A percentile compares a stretch with the other conserved stretches of the same genome.
Evolutionary conservation across 2,797 vertebrate genomes (phyloP).

Genomic region (Sternarchorhynchus goeldii): DNA sequence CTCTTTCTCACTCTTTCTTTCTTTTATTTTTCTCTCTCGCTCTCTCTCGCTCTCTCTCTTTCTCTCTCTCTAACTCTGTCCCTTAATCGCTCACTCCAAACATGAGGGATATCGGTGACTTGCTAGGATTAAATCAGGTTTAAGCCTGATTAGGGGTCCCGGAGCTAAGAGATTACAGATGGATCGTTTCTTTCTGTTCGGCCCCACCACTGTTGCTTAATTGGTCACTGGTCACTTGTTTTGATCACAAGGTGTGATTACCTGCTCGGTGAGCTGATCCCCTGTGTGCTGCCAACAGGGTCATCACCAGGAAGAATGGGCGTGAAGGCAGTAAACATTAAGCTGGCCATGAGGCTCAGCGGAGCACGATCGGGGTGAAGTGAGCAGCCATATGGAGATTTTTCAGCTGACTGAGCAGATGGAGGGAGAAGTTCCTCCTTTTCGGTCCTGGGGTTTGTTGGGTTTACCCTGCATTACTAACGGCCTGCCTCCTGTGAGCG

Average conservation of each 20-base stretch:
- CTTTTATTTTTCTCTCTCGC: conserved; percentile 55
- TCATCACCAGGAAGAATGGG: conserved; percentile 40
- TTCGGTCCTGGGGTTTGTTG: conserved; percentile 45
- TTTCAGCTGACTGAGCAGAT: conserved; percentile 58
- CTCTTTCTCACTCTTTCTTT: conserved; percentile 20
- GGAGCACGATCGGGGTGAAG: conserved; percentile 44
- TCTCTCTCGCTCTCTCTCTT: conserved; percentile 54
- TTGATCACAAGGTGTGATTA: conserved; percentile 46
- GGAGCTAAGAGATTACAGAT: conserved; percentile 41
- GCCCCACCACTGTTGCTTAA: conserved; percentile 34
- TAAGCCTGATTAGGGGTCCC: conserved; percentile 44
- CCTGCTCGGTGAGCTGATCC: conserved; percentile 27
- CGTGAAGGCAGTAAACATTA: conserved; percentile 43
- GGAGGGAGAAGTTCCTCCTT: conserved; percentile 39
- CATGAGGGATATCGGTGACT: conserved; percentile 47
- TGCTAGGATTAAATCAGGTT: conserved; percentile 43
- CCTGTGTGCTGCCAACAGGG: conserved; percentile 48
- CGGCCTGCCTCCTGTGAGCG: conserved; percentile 18
- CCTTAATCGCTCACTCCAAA: conserved; percentile 18
- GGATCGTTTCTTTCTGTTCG: conserved; percentile 18
- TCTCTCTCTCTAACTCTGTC: conserved; percentile 17
- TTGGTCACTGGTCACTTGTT: conserved; percentile 38
- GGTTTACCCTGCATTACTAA: conserved; percentile 46
- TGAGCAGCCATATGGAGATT: conserved; percentile 55
- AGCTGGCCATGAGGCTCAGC: conserved; percentile 38